Evolutionary conservation across 2,797 vertebrate genomes (phyloP).

Genomic region (Danio aesculapii): DNA sequence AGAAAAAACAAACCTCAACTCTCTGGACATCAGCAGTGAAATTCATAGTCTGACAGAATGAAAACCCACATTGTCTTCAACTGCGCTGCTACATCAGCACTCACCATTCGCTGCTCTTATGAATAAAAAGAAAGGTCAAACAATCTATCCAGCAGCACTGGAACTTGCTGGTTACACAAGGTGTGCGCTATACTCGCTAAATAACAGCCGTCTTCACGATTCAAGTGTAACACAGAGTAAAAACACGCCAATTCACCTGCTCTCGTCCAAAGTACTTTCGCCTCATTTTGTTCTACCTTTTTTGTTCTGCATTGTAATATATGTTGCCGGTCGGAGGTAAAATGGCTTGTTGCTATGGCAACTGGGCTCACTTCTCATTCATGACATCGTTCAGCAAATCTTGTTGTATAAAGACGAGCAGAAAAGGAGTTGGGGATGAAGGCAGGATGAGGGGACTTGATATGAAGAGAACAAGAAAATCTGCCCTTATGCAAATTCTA

Average conservation of each 20-base stretch:
- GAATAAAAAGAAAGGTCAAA: constrained; percentile 39
- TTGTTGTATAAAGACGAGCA: constrained; percentile 58
- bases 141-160: constrained; percentile 23
- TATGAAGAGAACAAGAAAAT: constrained; percentile 41
- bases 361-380: constrained; percentile 67
- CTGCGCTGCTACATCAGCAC: constrained; percentile 9
- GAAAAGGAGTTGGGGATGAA: constrained; percentile 47
- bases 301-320: constrained; percentile 60
- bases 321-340: constrained; percentile 57
- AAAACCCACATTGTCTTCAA: constrained; percentile 20
- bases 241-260: constrained; percentile 37
- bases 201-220: constrained; percentile 35
- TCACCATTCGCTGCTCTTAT: constrained; percentile 1
- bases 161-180: constrained; percentile 29
- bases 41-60: constrained; percentile 18
- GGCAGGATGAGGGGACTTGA: constrained; percentile 42
- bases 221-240: constrained; percentile 37
- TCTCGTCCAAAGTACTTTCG: constrained; percentile 36
- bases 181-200: constrained; percentile 4
- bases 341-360: constrained; percentile 67
- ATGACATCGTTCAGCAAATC: constrained; percentile 62
- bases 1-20: constrained; percentile 28
- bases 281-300: constrained; percentile 51
- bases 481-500: constrained; percentile 45
- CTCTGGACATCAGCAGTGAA: constrained; percentile 8